A percentile compares a stretch with the other conserved stretches of the same genome.
Evolutionary conservation across 2,113 vertebrate species (phyloP).

Genomic region (Rhipidura dahli): DNA sequence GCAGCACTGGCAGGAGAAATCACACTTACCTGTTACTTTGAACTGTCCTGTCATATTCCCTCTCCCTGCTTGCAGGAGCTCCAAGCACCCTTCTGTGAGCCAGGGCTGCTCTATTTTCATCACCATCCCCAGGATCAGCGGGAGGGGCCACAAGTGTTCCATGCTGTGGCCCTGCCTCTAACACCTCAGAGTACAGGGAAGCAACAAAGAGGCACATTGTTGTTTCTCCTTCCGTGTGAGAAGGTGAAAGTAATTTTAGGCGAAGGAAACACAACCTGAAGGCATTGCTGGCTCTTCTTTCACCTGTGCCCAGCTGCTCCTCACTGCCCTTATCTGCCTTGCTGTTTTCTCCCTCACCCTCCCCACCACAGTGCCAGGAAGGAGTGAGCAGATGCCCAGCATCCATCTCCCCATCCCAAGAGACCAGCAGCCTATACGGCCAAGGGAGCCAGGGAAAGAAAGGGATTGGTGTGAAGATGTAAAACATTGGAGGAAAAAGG

Average conservation of each 20-base stretch:
- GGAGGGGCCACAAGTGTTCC: not conserved
- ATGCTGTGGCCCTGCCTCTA: not conserved
- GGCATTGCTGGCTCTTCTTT: not conserved
- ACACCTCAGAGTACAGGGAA: not conserved
- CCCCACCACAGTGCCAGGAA: not conserved
- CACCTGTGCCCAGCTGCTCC: not conserved
- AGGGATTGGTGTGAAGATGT: not conserved
- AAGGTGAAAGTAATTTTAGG: not conserved
- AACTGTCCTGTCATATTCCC: not conserved
- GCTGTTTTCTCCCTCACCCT: not conserved
- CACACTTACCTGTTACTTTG: slow-evolving; percentile 54
- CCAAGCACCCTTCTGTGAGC: slow-evolving; percentile 21
- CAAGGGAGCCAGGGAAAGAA: not conserved
- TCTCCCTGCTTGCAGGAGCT: not conserved
- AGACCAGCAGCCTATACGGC: not conserved
- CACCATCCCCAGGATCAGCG: not conserved
- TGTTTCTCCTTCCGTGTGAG: not conserved
- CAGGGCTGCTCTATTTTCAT: not conserved
- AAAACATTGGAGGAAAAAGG: not conserved
- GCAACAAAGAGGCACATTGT: not conserved
- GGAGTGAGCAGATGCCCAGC: not conserved
- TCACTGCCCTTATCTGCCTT: not conserved
- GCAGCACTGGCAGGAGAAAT: slow-evolving; percentile 23
- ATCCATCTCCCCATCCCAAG: not conserved
- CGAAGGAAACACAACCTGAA: not conserved